Conservation (phyloP, 1,140 invertebrate genomes). For the Stenopsyche tienmushanensis region DNA sequence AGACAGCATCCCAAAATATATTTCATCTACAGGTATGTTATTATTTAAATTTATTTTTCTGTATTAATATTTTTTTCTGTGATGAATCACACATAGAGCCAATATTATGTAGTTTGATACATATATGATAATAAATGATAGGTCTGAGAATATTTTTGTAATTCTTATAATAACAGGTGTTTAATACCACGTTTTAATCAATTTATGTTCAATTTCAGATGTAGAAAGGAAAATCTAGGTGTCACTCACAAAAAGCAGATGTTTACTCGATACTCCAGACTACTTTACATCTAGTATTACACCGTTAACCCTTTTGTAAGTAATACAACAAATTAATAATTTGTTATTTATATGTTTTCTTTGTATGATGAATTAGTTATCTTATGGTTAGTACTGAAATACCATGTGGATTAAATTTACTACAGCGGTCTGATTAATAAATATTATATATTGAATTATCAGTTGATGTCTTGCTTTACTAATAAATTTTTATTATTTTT, state of each 20-base stretch:
- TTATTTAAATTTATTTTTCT: background rate
- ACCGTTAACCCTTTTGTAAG: too few species aligned
- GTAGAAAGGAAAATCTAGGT: background rate
- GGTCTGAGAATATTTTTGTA: slow-evolving; percentile 16
- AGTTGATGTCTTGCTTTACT: background rate
- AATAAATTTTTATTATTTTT: background rate
- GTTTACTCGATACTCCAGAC: background rate
- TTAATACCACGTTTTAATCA: background rate
- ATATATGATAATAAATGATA: slow-evolving; percentile 26
- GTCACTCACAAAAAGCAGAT: background rate
- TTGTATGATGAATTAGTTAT: slow-evolving; percentile 33
- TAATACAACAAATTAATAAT: too few species aligned
- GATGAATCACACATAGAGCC: slow-evolving; percentile 27
- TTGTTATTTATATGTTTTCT: background rate
- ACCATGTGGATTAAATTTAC: slow-evolving; percentile 33
- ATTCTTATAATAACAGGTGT: background rate
- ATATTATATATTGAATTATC: background rate
- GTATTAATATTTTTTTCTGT: background rate
- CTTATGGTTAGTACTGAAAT: slow-evolving; percentile 37
- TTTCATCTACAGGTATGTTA: background rate
- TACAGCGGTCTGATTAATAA: slow-evolving; percentile 38
- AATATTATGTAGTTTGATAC: slow-evolving; percentile 27
- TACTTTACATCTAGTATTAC: background rate
- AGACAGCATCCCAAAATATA: background rate
- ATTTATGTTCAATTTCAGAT: background rate